Evolutionary conservation across 2,888 invertebrate species (phyloP), one percentile per base, ranked within the genome.

Genomic region (Boloria selene): DNA sequence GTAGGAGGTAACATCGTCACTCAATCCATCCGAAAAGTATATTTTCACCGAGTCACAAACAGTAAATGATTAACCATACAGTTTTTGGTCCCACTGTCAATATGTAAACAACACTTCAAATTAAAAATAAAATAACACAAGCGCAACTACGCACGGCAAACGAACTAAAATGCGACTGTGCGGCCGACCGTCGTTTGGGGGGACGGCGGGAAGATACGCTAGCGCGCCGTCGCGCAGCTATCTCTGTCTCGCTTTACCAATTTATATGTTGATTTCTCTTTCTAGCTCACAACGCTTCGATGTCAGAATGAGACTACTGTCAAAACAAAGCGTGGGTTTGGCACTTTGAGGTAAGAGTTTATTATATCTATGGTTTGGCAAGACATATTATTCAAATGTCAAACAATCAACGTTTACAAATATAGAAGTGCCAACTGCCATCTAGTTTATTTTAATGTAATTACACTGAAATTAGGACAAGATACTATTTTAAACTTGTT

Each of bases 1-100:
- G 88, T 85, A 83, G 90, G 91, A 82, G 90, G 90, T 86, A 91
- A 84, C 91, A 91, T 91, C 81, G 83, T 90, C 84, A 86, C 82
- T 88, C 83, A 89, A 88, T 87, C 87, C 89, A 90, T 90, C 79
- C 74, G 85, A 83, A 82, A 77, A 70, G 67, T 65, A 65, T 58
- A 61, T 63, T 58, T 70, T 69, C 66, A 62, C 65, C 47, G 68
- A 44, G 61, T 65, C 69, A 66, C 60, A 65, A 61, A 58, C 50
- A 64, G 53, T 45, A 64, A 53, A 64, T 60, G 53, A 52, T 45
- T 22, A 38, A 44, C 50, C 51, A 61, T 62, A 72, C 49, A 67
- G 59, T 67, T 61, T 68, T 52, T 31, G 16, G 51, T 51, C 61
- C 22, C 51, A 65, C 60, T 54, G 64, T 69, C 69, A 72, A 63